Evolutionary conservation across 2,797 vertebrate species (phyloP).

Genomic region (Danio aesculapii): DNA sequence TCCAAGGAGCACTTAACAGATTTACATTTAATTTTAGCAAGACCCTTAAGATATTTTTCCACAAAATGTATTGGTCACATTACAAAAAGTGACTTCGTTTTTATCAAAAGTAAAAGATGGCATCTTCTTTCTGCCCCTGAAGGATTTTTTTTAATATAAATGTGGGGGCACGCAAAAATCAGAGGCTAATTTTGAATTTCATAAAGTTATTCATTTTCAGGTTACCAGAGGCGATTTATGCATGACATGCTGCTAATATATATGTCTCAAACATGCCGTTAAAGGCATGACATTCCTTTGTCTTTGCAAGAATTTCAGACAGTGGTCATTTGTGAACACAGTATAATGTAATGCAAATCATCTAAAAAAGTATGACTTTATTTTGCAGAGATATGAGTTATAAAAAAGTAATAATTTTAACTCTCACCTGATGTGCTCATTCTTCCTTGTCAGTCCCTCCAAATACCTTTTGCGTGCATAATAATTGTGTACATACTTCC

Average conservation of each 20-base stretch:
- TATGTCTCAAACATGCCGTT: slow-evolving; percentile 66
- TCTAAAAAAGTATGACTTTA: neutral
- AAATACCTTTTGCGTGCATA: slow-evolving; percentile 88
- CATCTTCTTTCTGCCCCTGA: slow-evolving; percentile 76
- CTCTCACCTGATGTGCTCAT: slow-evolving; percentile 87
- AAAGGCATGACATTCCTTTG: slow-evolving; percentile 76
- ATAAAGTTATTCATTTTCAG: slow-evolving; percentile 84
- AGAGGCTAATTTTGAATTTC: slow-evolving; percentile 86
- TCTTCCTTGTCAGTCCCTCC: slow-evolving; percentile 81
- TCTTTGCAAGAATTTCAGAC: slow-evolving; percentile 68
- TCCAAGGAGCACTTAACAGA: slow-evolving; percentile 83
- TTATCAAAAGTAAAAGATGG: slow-evolving; percentile 82
- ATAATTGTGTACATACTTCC: slow-evolving; percentile 90
- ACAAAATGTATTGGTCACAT: slow-evolving; percentile 82
- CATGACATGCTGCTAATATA: slow-evolving; percentile 70
- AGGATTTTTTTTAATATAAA: slow-evolving; percentile 76
- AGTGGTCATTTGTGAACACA: slow-evolving; percentile 51
- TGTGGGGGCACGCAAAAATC: slow-evolving; percentile 79
- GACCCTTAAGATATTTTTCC: slow-evolving; percentile 84
- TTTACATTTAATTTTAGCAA: slow-evolving; percentile 83
- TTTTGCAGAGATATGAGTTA: neutral
- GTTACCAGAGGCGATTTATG: slow-evolving; percentile 75
- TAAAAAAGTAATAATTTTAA: neutral
- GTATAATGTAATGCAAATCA: slow-evolving; percentile 29
- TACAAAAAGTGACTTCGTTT: slow-evolving; percentile 78